These are phyloP conservation scores for Pachliopta kotzebuea DNA, from an alignment of 2,888 invertebrate species.

Conservation along the genomic window DNA sequence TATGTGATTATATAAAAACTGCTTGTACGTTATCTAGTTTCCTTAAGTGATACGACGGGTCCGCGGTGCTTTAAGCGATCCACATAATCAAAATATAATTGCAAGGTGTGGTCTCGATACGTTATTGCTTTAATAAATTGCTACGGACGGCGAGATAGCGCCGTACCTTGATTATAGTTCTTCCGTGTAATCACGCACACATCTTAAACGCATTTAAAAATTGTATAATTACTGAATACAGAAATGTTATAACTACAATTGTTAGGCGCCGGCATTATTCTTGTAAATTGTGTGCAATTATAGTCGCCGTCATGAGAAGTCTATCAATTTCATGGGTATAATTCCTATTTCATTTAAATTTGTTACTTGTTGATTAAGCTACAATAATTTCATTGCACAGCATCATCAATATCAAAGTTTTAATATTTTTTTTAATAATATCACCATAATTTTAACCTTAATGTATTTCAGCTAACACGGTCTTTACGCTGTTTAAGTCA, in stretches of 20 bases:
- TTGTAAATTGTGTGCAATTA: conserved; percentile 11
- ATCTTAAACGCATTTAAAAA: conserved; percentile 24
- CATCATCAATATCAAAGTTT: not conserved
- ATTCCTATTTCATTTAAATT: not conserved
- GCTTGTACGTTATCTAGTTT: conserved; percentile 27
- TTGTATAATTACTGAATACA: conserved; percentile 18
- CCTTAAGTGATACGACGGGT: conserved; percentile 32
- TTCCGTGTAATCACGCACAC: conserved; percentile 37
- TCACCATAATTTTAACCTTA: too few relatives aligned
- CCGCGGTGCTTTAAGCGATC: conserved; percentile 39
- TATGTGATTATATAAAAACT: conserved; percentile 26
- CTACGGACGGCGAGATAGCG: conserved; percentile 44
- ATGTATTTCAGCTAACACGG: too few relatives aligned
- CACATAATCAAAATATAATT: conserved; percentile 60
- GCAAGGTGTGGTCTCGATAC: conserved; percentile 56
- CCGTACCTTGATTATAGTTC: conserved; percentile 41
- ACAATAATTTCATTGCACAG: not conserved
- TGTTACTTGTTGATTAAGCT: not conserved
- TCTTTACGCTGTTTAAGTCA: too few relatives aligned
- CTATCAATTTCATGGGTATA: not conserved
- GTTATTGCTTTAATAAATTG: conserved; percentile 55
- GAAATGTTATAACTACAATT: conserved; percentile 12
- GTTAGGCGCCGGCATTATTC: conserved; percentile 6
- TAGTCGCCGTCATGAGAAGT: not conserved
- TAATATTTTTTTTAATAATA: not conserved